phyloP scores from a whole-genome alignment of 2,797 vertebrate genomes.

The Perodicticus potto region DNA sequence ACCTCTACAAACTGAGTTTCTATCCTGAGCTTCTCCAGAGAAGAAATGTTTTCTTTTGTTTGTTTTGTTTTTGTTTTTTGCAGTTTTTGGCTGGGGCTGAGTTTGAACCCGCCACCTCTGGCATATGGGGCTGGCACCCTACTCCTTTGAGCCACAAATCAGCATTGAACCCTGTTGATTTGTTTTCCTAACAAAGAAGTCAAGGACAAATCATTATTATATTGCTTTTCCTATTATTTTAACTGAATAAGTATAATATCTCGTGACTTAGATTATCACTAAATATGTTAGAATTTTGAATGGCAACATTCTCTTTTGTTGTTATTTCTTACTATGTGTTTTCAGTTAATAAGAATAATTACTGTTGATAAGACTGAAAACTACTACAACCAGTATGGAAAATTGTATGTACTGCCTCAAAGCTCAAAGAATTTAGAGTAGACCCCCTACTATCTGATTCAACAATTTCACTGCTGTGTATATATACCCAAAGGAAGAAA shows the following conservation, averaged over 20 bases:
- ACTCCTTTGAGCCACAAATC: not conserved
- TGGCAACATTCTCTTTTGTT: not conserved
- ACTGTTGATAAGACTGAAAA: no score
- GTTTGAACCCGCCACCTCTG: no score
- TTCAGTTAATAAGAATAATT: constrained; percentile 17
- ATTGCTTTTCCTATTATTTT: constrained; percentile 12
- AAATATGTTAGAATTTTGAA: constrained; percentile 21
- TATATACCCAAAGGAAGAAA: no score
- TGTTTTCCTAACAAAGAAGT: constrained; percentile 65
- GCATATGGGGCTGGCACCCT: no score
- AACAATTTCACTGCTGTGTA: no score
- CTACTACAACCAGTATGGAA: no score
- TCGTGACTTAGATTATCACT: constrained; percentile 1
- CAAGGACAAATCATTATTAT: not conserved
- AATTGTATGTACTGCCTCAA: no score
- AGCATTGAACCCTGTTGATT: not conserved
- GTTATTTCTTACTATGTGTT: not conserved
- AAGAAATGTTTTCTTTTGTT: not conserved
- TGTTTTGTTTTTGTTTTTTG: no score
- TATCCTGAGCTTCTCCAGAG: constrained; percentile 43
- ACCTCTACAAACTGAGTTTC: constrained; percentile 26
- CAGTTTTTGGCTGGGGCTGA: no score
- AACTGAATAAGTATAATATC: not conserved
- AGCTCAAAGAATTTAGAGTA: no score
- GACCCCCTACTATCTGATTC: no score